Base-by-base conservation (phyloP, 2,113 vertebrate species). In the Platichthys stellatus region DNA sequence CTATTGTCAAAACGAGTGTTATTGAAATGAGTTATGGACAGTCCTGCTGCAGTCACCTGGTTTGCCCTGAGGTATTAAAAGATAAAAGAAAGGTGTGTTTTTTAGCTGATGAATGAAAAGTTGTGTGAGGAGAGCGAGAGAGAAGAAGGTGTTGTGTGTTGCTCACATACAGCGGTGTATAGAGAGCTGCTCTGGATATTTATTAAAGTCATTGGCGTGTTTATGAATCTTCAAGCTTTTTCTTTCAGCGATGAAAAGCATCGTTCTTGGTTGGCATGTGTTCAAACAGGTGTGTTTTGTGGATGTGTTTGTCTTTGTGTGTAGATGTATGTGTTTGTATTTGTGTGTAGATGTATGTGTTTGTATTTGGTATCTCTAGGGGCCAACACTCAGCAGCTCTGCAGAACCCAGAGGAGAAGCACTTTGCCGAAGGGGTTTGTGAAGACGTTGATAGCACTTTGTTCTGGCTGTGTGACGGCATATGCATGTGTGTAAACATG, bases 171-270 rank as follows among this genome's bases (percentile, higher is more conserved):
- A 75, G 69, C 4, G n/a, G 28, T 15, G 12, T 63, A 63, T 64
- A 53, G 63, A 69, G 71, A 68, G 59, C 60, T 72, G 24, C 58
- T 65, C 79, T 78, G 84, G 83, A 88, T 80, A 24, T 86, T 90
- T 81, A 91, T 86, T 89, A 84, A 88, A 92, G 40, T 90, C 78
- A 91, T 83, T 7, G 23, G 10, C n/a, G 65, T 76, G 76, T 90
- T 89, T 80, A 81, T 86, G 71, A 89, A 59, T 80, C 63, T 69
- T 88, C 63, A 31, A 78, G 53, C 6, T 24, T 73, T 69, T 71
- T 59, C 71, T 23, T 31, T 31, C 5, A 31, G 5, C 5, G 31
- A 7, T 31, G 31, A 72, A 75, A 71, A 73, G 35, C 17, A 64
- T 73, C 63, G 2, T 24, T 40, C 57, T 58, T 74, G 53, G 28